Evolutionary conservation across 2,113 vertebrate genomes (phyloP).

Genomic region (Saimiri boliviensis): DNA sequence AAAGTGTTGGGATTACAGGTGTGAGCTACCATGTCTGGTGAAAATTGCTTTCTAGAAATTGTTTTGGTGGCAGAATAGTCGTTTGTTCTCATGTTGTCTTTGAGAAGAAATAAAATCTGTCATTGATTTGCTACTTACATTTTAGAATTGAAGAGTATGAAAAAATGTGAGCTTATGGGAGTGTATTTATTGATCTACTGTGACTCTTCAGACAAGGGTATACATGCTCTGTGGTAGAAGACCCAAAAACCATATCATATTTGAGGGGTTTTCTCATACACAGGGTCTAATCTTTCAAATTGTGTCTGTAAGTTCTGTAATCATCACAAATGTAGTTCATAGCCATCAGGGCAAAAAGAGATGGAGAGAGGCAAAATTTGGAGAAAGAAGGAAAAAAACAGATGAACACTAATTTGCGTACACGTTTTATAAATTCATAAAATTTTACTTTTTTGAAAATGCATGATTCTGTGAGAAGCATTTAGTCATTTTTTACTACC

Average conservation of each 20-base stretch:
- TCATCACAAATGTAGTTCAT: background rate
- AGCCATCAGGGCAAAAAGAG: background rate
- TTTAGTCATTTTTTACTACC: conserved; percentile 45
- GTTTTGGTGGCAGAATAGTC: background rate
- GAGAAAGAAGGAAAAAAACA: background rate
- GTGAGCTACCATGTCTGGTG: no score
- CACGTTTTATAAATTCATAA: background rate
- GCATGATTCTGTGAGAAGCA: background rate
- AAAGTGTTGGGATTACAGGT: no score
- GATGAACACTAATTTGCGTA: background rate
- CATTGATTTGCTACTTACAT: background rate
- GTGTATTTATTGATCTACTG: background rate
- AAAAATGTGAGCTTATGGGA: background rate
- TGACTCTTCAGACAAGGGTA: background rate
- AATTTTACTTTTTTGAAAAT: background rate
- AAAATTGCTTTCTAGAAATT: background rate
- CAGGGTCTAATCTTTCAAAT: background rate
- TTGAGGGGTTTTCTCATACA: background rate
- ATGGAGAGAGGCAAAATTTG: background rate
- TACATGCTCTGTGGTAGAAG: background rate
- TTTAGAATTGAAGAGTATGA: background rate
- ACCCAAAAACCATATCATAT: background rate
- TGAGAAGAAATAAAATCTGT: background rate
- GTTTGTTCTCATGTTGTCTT: background rate
- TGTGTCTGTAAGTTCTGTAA: background rate